Conservation (phyloP, 2,797 vertebrate genomes). For the Rhynchotus rufescens region DNA sequence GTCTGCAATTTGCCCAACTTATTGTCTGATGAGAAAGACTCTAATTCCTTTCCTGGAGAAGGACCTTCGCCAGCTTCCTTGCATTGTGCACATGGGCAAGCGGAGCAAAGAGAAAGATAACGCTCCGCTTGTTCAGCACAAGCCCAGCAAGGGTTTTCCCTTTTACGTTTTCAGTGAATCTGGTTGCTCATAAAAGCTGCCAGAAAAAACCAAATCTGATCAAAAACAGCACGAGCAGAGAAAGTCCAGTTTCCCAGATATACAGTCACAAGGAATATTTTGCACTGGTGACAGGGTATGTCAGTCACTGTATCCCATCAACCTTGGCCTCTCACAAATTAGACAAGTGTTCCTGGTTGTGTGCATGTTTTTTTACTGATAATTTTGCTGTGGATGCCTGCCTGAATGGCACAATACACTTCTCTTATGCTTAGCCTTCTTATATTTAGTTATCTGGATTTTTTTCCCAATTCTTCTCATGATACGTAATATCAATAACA, state of each 20-base stretch:
- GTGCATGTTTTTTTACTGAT: fast-evolving
- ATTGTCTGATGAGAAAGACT: constrained; percentile 53
- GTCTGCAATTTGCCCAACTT: constrained; percentile 39
- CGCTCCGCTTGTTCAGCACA: constrained; percentile 41
- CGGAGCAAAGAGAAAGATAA: constrained; percentile 53
- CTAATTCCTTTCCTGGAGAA: constrained; percentile 57
- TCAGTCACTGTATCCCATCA: neutral
- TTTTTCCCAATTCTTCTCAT: constrained; percentile 5
- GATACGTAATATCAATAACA: constrained; percentile 11
- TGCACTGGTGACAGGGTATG: neutral
- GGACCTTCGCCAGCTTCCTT: constrained; percentile 56
- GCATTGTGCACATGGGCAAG: constrained; percentile 60
- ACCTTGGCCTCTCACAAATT: neutral
- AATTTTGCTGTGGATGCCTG: neutral
- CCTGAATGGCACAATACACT: neutral
- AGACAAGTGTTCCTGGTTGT: neutral
- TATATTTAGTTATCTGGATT: neutral
- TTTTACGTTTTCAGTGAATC: constrained; percentile 52
- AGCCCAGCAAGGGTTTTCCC: constrained; percentile 39
- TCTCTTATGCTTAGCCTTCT: neutral
- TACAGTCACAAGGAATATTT: neutral
- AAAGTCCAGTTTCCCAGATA: constrained; percentile 16
- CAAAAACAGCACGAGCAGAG: constrained; percentile 27
- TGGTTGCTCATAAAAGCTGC: constrained; percentile 21
- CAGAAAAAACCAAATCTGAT: constrained; percentile 53